A percentile compares a stretch with the other conserved stretches of the same genome.
Evolutionary conservation across 2,888 invertebrate species (phyloP).

Genomic region (Nephrotoma flavescens): DNA sequence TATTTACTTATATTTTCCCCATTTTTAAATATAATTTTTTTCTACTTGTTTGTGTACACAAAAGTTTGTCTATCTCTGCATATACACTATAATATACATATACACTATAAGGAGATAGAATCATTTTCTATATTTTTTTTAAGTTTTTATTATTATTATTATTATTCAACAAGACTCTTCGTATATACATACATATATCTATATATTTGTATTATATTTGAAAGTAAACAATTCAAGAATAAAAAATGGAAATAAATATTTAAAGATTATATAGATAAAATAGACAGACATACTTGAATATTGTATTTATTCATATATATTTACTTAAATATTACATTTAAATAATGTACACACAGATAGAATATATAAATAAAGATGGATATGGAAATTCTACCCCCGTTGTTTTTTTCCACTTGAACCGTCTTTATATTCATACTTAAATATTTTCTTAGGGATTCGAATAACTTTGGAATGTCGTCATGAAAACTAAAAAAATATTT

Average conservation of each 20-base stretch:
- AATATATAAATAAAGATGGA: neutral
- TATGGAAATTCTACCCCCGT: neutral
- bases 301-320: neutral
- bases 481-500: neutral
- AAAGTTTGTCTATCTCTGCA: neutral
- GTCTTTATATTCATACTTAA: neutral
- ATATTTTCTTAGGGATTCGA: neutral
- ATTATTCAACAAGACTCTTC: neutral
- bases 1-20: neutral
- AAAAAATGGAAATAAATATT: neutral
- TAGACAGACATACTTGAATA: conserved; percentile 3
- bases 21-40: neutral
- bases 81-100: neutral
- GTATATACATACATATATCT: neutral
- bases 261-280: conserved; percentile 1
- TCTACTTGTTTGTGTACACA: neutral
- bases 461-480: neutral
- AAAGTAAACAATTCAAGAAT: neutral
- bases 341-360: neutral
- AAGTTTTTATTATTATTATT: neutral
- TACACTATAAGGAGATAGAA: neutral
- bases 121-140: neutral
- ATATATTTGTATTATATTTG: neutral
- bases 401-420: neutral
- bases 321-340: conserved; percentile 1